A percentile compares a stretch with the other conserved stretches of the same genome.
phyloP scores from a whole-genome alignment of 92 coral and sea anemone species.

The Porites lobata region DNA sequence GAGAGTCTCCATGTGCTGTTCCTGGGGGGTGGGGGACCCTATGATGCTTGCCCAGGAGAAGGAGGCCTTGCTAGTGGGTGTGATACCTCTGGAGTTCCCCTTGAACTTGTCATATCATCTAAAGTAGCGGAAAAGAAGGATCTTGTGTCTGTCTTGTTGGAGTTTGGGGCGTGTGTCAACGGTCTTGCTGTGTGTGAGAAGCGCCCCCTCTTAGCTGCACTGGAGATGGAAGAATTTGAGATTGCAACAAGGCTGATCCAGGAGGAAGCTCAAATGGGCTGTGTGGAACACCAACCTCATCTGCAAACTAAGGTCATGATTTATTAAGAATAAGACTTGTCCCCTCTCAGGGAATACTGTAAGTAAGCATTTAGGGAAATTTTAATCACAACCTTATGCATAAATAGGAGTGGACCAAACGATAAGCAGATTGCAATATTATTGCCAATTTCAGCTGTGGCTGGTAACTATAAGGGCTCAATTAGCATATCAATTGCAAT shows the following conservation, averaged over 20 bases:
- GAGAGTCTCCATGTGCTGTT: constrained; percentile 60
- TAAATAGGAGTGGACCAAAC: no score
- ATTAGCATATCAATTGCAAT: no score
- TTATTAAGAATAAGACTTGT: background rate
- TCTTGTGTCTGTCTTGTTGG: constrained; percentile 35
- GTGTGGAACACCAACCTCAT: constrained; percentile 18
- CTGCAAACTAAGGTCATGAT: constrained; percentile 51
- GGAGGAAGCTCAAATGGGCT: constrained; percentile 40
- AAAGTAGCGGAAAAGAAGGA: constrained; percentile 9
- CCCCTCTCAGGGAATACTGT: no score
- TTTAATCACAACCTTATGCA: no score
- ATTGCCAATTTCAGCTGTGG: no score
- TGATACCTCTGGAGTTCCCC: constrained; percentile 53
- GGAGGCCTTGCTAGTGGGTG: constrained; percentile 48
- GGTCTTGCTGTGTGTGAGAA: constrained; percentile 51
- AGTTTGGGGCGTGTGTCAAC: constrained; percentile 52
- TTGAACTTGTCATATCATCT: constrained; percentile 41
- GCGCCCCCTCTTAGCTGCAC: constrained; percentile 54
- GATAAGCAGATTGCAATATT: no score
- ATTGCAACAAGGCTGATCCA: constrained; percentile 42
- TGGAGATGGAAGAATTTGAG: constrained; percentile 56
- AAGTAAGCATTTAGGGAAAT: no score
- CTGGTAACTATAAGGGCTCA: no score
- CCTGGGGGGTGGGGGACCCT: constrained; percentile 57
- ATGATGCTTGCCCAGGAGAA: constrained; percentile 6